Evolutionary conservation across 2,888 invertebrate genomes (phyloP), one percentile per base, ranked within the genome.

Genomic region (Graphium colonna): DNA sequence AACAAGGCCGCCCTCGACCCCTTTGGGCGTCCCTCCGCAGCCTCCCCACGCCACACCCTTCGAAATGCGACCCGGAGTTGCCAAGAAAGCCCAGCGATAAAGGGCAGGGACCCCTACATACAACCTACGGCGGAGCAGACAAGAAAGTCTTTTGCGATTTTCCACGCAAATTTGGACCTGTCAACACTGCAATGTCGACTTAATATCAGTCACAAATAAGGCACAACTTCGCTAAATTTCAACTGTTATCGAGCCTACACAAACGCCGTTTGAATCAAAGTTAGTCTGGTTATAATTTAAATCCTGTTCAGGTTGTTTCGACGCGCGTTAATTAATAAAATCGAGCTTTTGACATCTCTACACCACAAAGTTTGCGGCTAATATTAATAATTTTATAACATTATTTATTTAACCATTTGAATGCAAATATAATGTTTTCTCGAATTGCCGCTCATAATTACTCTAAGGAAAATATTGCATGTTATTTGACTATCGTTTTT

Each of bases 11-110:
- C 67, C 64, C 63, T 70, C 59, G 59, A 59, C 60, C 63, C 60
- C 66, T 65, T 63, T 59, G 70, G 71, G 69, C 67, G 69, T 61
- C 67, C 68, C 69, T 68, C 56, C 57, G 60, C 63, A 68, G 65
- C 65, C 71, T 71, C 69, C 65, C 67, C 57, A 58, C 52, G 61
- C 62, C 67, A 63, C 71, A 60, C 67, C 68, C 71, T 61, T 60
- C 62, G 60, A 52, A 64, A 63, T 52, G 43, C 51, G 58, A 64
- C 60, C 60, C 65, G 68, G 69, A 69, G 69, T 73, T 67, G 64
- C 67, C 58, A 68, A 68, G 69, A 69, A 62, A 63, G 63, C 61
- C 61, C 66, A 44, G 48, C 58, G 52, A 60, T 50, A 63, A 60
- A 63, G 60, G 59, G 53, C 55, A 57, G 43, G 53, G 51, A 55